These are phyloP conservation scores for Trachurus trachurus DNA, from an alignment of 2,797 vertebrate genomes.

Conservation along the genomic window DNA sequence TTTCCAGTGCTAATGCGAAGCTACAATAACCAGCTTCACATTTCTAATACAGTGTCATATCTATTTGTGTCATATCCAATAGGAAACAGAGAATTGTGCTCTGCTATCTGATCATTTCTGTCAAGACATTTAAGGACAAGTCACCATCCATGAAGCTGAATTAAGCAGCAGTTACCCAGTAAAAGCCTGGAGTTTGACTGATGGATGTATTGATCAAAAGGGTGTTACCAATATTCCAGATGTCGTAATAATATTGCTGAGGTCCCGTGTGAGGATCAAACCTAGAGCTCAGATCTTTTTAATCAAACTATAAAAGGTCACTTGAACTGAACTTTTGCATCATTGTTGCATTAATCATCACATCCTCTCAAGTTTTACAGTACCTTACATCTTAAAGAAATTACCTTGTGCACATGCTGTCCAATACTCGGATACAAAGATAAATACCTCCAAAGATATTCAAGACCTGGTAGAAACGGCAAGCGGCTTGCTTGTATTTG, in stretches of 20 bases:
- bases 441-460: too few species aligned
- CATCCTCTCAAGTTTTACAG: neutral
- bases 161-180: neutral
- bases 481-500: too few species aligned
- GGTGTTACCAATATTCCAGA: neutral
- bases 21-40: neutral
- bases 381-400: neutral
- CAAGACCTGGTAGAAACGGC: too few species aligned
- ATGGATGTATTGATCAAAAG: neutral
- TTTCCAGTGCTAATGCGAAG: neutral
- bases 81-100: too few species aligned
- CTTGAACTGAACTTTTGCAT: neutral
- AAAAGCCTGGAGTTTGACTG: neutral
- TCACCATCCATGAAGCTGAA: neutral
- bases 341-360: neutral
- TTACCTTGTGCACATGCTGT: neutral
- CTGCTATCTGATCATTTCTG: too few species aligned
- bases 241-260: neutral
- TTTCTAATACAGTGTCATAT: neutral
- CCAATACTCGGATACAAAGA: too few species aligned
- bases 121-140: neutral
- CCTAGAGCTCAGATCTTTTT: neutral
- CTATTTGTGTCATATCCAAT: too few species aligned
- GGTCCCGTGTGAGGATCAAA: constrained; percentile 5
- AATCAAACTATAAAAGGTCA: neutral